Percentiles rank a stretch among this genome's conserved stretches.
These are phyloP conservation scores for Lasioglossum albipes DNA, from an alignment of 1,140 invertebrate genomes.

Conservation along the genomic window DNA sequence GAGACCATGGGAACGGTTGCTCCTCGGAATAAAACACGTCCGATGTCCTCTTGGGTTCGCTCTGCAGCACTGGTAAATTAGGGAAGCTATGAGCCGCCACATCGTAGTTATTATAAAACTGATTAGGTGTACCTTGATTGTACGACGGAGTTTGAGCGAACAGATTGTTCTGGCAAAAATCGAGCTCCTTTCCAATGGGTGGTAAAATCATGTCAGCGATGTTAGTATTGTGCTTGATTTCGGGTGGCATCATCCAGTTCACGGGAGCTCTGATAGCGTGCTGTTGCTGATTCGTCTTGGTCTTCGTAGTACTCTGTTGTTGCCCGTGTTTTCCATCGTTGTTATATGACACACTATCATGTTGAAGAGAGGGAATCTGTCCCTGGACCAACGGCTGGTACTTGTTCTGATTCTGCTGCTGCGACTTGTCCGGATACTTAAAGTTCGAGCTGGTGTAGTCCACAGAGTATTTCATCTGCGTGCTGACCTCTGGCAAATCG, in stretches of 20 bases:
- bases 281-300: conserved; percentile 58
- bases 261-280: conserved; percentile 77
- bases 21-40: conserved; percentile 78
- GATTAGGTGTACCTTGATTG: conserved; percentile 75
- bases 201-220: conserved; percentile 76
- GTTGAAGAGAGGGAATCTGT: conserved; percentile 66
- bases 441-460: conserved; percentile 74
- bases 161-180: conserved; percentile 78
- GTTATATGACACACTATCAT: conserved; percentile 55
- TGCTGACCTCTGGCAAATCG: conserved; percentile 60
- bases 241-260: conserved; percentile 85
- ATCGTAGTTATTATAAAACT: conserved; percentile 79
- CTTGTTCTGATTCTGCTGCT: conserved; percentile 71
- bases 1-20: conserved; percentile 82
- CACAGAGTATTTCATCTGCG: conserved; percentile 65
- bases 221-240: conserved; percentile 76
- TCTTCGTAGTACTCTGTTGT: conserved; percentile 49
- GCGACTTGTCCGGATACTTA: conserved; percentile 72
- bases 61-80: conserved; percentile 74
- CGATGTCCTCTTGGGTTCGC: conserved; percentile 68
- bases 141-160: conserved; percentile 75
- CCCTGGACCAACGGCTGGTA: conserved; percentile 68
- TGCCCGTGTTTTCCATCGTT: conserved; percentile 57
- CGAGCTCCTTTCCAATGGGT: conserved; percentile 77
- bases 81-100: conserved; percentile 72